These are phyloP conservation scores for Hypercompe scribonia DNA, from an alignment of 2,888 invertebrate genomes.

Conservation along the genomic window DNA sequence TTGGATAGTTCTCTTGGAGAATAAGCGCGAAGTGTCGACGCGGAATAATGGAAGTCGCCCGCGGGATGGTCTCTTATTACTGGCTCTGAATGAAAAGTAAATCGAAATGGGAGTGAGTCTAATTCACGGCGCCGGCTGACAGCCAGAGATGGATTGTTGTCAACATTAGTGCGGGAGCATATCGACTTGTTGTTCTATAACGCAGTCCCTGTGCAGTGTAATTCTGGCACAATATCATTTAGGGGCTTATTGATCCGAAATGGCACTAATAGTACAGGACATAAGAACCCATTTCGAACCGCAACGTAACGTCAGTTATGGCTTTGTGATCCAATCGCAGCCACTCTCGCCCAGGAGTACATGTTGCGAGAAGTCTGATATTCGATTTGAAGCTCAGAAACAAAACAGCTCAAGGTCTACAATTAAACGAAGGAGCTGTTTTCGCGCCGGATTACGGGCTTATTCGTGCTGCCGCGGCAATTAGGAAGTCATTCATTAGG, in stretches of 20 bases:
- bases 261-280: constrained; percentile 52
- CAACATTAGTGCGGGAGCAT: constrained; percentile 84
- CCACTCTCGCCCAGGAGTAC: constrained; percentile 73
- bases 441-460: constrained; percentile 81
- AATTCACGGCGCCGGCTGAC: constrained; percentile 83
- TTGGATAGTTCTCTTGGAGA: constrained; percentile 67
- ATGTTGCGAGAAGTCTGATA: constrained; percentile 73
- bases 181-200: constrained; percentile 79
- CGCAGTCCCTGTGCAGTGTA: constrained; percentile 42
- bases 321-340: constrained; percentile 63
- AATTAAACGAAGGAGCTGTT: constrained; percentile 75
- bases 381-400: constrained; percentile 80
- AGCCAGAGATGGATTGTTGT: constrained; percentile 84
- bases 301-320: constrained; percentile 54
- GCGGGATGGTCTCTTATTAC: constrained; percentile 70
- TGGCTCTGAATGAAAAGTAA: constrained; percentile 70
- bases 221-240: constrained; percentile 40
- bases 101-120: constrained; percentile 84
- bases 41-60: constrained; percentile 67
- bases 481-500: constrained; percentile 87
- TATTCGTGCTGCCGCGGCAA: constrained; percentile 84
- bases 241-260: constrained; percentile 46
- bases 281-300: constrained; percentile 68
- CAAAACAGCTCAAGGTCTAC: constrained; percentile 78
- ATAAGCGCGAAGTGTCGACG: constrained; percentile 52